Conservation (phyloP, 2,113 vertebrate genomes). For the Petromus typicus region DNA sequence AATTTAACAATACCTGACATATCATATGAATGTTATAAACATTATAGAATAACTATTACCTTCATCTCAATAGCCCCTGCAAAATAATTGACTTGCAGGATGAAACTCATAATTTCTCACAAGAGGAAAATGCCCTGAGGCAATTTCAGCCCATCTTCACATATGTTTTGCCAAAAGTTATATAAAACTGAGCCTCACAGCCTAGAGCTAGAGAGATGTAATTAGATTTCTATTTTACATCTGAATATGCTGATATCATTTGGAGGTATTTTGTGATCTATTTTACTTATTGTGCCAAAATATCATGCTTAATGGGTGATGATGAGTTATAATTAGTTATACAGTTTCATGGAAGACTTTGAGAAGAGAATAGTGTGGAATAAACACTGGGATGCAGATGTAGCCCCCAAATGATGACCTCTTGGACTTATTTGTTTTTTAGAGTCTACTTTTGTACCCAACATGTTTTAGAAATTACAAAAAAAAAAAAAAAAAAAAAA, state of each 20-base stretch:
- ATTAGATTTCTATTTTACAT: constrained; percentile 74
- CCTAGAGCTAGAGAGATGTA: constrained; percentile 60
- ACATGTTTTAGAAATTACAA: not conserved
- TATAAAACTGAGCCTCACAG: constrained; percentile 58
- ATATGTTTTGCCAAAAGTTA: constrained; percentile 72
- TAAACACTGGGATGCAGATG: not conserved
- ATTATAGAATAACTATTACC: constrained; percentile 31
- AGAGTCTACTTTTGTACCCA: not conserved
- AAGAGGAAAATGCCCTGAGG: constrained; percentile 63
- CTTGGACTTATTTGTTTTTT: constrained; percentile 23
- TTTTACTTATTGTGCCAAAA: constrained; percentile 67
- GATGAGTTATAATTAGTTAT: constrained; percentile 62
- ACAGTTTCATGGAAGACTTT: not conserved
- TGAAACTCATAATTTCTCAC: constrained; percentile 63
- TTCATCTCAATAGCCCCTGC: constrained; percentile 17
- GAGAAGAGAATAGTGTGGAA: not conserved
- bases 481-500: no score
- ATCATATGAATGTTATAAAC: constrained; percentile 40
- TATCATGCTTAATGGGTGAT: constrained; percentile 21
- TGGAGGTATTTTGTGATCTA: constrained; percentile 47
- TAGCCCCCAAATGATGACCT: not conserved
- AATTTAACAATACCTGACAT: constrained; percentile 28
- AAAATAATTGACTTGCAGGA: constrained; percentile 69
- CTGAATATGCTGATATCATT: constrained; percentile 64
- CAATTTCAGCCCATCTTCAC: constrained; percentile 67